These are phyloP conservation scores for Ametastegia equiseti DNA, from an alignment of 2,888 invertebrate genomes.

Conservation along the genomic window DNA sequence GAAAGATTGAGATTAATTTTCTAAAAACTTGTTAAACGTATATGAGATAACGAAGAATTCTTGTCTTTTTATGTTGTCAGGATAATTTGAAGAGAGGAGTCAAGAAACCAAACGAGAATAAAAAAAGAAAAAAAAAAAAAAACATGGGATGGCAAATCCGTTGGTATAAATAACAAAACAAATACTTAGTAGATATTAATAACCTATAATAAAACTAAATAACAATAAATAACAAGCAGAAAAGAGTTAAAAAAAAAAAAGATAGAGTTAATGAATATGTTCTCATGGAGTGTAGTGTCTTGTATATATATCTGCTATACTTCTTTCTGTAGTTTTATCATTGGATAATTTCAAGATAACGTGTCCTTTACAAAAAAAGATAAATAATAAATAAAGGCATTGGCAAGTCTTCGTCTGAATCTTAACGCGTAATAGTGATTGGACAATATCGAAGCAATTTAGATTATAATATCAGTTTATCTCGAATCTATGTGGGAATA, in stretches of 20 bases:
- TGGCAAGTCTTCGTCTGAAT: constrained; percentile 32
- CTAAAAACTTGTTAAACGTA: too few relatives aligned
- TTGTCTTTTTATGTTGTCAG: constrained; percentile 24
- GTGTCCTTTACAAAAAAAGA: constrained; percentile 24
- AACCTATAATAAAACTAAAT: constrained; percentile 61
- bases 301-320: constrained; percentile 73
- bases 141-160: constrained; percentile 54
- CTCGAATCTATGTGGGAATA: not conserved
- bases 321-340: constrained; percentile 69
- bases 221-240: constrained; percentile 69
- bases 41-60: constrained; percentile 43
- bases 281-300: constrained; percentile 75
- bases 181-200: constrained; percentile 63
- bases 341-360: constrained; percentile 54
- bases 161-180: constrained; percentile 60
- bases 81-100: constrained; percentile 45
- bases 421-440: constrained; percentile 38
- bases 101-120: constrained; percentile 50
- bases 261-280: constrained; percentile 73
- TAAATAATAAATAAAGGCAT: constrained; percentile 44
- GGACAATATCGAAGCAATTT: constrained; percentile 46
- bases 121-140: constrained; percentile 47
- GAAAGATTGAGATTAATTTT: too few relatives aligned
- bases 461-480: constrained; percentile 43
- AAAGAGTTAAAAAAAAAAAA: constrained; percentile 56